Evolutionary conservation across 2,797 vertebrate species (phyloP), one percentile per base, ranked within the genome.

Genomic region (Lepilemur septentrionalis): DNA sequence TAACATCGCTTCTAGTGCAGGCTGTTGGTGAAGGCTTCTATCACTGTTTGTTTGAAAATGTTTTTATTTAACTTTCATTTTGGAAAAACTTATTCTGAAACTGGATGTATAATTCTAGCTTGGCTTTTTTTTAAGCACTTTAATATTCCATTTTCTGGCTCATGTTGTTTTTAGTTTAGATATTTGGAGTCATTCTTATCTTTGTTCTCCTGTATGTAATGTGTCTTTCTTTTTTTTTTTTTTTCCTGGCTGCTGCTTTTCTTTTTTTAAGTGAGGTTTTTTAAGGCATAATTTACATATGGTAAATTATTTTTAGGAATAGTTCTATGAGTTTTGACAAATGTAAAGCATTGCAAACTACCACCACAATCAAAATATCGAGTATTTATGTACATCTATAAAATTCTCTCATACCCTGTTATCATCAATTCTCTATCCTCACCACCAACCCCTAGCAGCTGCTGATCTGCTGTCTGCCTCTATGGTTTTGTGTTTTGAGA

Each of bases 21-120:
- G 7, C 61, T 93, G 2, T 82, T 87, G 70, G 22, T 82, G 48
- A 70, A 86, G 23, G 17, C 57, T 48, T 94, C 59, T 89, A 2
- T 76, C 73, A 69, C 12, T 89, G 41, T 78, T 67, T 86, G 14
- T 25, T n/a, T 73, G 41, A 91, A 83, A 94, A 72, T 89, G n/a
- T 79, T 94, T 95, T 82, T 35, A 75, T 30, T 89, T 91, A 90
- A 70, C 46, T 52, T 89, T 30, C 23, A 73, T 55, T 94, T 94
- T 67, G 79, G 48, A 83, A 83, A 61, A 6, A 57, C 82, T 59
- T 93, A 59, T 90, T 90, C 92, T 84, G 79, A 80, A 80, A 41
- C 3, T 55, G 28, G 35, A 50, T 57, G 83, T 78, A n/a, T 82
- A 81, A 85, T 70, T 94, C 32, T 61, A 70, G 18, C 7, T 78